Base-by-base conservation (phyloP, 2,113 vertebrate species). In the Notechis scutatus region DNA sequence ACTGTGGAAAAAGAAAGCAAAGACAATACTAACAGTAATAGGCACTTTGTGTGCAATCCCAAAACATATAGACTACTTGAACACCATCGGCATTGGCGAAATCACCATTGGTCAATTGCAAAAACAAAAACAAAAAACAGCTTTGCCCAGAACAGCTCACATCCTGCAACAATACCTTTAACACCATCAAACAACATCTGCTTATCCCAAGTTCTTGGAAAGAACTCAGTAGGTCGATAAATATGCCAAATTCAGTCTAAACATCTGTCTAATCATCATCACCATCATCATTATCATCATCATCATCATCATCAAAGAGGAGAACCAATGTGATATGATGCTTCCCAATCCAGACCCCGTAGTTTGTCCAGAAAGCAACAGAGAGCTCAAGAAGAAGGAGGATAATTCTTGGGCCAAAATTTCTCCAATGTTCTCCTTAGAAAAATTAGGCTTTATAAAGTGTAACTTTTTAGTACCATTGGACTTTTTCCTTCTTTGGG, bases 401-500 rank as follows among this genome's bases (percentile, higher is more conserved):
- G 29, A 34, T 69, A 69, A 14, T 15, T 61, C 24, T 59, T 34
- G 54, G 39, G 3, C 20, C 85, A 55, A 92, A n/a, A 14, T 0
- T 59, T 93, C 91, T 85, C 39, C 93, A 29, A 86, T 24, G 0
- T 0, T 93, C 59, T 12, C 11, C 88, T 91, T 56, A 57, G 5
- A 91, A 86, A 57, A 94, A 88, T 6, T 86, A 34, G 11, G 18
- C 10, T 26, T 91, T 81, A 54, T 39, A 29, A 94, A 94, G 12
- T 0, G 0, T 69, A 94, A 18, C 47, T 45, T 81, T 81, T 3
- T 85, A 26, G 69, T 91, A 61, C 54, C 1, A 1, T 61, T 57
- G 85, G 93, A 94, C 14, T 55, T 93, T 95, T 57, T 11, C 10
- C 0, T 93, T 95, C 90, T 89, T 6, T 87, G 10, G 59, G 92